A percentile compares a stretch with the other conserved stretches of the same genome.
phyloP scores from a whole-genome alignment of 2,888 invertebrate genomes.

The Coelopa pilipes region DNA sequence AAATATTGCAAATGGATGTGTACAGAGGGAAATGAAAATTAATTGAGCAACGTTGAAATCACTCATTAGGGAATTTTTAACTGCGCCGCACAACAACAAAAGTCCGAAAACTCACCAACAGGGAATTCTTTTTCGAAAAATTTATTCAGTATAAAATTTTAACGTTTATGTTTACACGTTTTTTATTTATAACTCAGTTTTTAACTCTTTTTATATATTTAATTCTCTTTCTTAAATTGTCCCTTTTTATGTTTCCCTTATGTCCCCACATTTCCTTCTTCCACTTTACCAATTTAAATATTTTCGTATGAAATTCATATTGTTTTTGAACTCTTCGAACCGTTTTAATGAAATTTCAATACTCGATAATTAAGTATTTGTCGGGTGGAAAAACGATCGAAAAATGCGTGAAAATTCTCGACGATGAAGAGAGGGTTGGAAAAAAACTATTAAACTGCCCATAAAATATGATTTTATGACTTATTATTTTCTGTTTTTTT shows the following conservation, averaged over 20 bases:
- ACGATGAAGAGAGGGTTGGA: neutral
- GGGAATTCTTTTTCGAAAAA: too few species aligned
- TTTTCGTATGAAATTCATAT: conserved; percentile 1
- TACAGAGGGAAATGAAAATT: neutral
- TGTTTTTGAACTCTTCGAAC: conserved; percentile 20
- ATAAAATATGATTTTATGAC: conserved; percentile 2
- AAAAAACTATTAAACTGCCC: neutral
- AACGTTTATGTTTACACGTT: too few species aligned
- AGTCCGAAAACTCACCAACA: neutral
- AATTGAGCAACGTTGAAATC: neutral
- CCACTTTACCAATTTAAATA: too few species aligned
- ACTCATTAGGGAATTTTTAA: conserved; percentile 8
- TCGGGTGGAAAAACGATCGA: neutral
- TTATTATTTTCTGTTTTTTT: neutral
- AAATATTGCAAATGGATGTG: neutral
- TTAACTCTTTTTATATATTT: too few species aligned
- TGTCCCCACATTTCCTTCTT: neutral
- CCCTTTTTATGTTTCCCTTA: neutral
- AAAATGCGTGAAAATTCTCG: neutral
- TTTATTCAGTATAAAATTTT: too few species aligned
- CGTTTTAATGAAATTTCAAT: conserved; percentile 28
- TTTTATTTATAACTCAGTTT: too few species aligned
- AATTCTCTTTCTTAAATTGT: neutral
- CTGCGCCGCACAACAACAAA: neutral
- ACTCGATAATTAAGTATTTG: conserved; percentile 24